A percentile compares a stretch with the other conserved stretches of the same genome.
Conservation (phyloP, 2,888 invertebrate genomes). For the Dynastes grantii region DNA sequence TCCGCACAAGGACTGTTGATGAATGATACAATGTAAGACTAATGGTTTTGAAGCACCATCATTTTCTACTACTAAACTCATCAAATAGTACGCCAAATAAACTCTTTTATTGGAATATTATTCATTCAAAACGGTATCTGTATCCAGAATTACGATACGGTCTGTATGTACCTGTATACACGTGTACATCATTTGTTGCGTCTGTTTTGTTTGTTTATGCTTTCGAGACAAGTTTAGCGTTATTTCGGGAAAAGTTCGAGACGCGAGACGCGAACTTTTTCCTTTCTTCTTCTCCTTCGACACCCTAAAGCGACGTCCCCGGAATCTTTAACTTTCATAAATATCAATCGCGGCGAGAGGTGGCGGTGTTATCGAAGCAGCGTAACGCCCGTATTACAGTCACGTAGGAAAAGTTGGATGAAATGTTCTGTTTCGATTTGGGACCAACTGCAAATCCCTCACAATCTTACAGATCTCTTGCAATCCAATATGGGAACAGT, state of each 20-base stretch:
- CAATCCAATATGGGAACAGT: constrained; percentile 69
- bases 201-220: constrained; percentile 44
- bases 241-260: constrained; percentile 31
- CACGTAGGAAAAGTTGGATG: constrained; percentile 70
- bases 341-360: constrained; percentile 68
- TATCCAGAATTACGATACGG: neutral
- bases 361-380: constrained; percentile 64
- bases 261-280: constrained; percentile 28
- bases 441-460: constrained; percentile 70
- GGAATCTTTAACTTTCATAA: constrained; percentile 70
- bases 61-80: no score
- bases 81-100: no score
- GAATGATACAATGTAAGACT: no score
- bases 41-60: no score
- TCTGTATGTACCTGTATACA: constrained; percentile 11
- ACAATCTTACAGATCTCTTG: constrained; percentile 70
- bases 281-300: constrained; percentile 36
- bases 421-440: constrained; percentile 71
- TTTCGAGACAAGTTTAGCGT: constrained; percentile 36
- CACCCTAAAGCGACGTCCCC: constrained; percentile 62
- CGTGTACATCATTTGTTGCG: constrained; percentile 47
- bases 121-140: neutral
- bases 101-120: neutral
- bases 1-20: no score
- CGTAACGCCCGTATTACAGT: constrained; percentile 68